phyloP scores from a whole-genome alignment of 2,888 invertebrate genomes.

The Encarsia formosa region DNA sequence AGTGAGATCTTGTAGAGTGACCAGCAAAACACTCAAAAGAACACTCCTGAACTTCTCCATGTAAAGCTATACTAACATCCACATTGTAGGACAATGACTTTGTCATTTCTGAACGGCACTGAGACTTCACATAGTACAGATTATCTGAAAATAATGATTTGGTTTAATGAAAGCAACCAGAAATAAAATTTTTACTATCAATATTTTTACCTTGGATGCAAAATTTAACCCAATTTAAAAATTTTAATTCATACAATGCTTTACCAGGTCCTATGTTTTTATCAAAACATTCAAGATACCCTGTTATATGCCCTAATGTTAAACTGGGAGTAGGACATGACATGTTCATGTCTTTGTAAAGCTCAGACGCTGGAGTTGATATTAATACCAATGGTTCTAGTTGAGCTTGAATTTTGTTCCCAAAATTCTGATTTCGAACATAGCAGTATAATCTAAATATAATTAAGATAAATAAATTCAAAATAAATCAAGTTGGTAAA shows the following conservation, averaged over 20 bases:
- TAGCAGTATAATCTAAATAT: too few species aligned
- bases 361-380: not conserved
- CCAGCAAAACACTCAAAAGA: constrained; percentile 11
- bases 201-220: not conserved
- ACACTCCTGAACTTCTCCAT: not conserved
- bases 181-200: not conserved
- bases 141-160: constrained; percentile 4
- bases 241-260: constrained; percentile 2
- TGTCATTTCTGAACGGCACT: constrained; percentile 4
- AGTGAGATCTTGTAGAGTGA: constrained; percentile 1
- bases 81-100: constrained; percentile 1
- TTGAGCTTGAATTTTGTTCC: not conserved
- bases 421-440: constrained; percentile 1
- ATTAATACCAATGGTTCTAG: not conserved
- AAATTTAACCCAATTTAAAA: not conserved
- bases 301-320: not conserved
- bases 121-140: not conserved
- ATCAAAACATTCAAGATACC: not conserved
- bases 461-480: too few species aligned
- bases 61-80: not conserved
- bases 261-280: not conserved
- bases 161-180: too few species aligned
- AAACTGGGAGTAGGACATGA: not conserved
- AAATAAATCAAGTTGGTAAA: too few species aligned
- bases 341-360: not conserved